Evolutionary conservation across 2,797 vertebrate genomes (phyloP), one percentile per base, ranked within the genome.

Genomic region (Emys orbicularis): DNA sequence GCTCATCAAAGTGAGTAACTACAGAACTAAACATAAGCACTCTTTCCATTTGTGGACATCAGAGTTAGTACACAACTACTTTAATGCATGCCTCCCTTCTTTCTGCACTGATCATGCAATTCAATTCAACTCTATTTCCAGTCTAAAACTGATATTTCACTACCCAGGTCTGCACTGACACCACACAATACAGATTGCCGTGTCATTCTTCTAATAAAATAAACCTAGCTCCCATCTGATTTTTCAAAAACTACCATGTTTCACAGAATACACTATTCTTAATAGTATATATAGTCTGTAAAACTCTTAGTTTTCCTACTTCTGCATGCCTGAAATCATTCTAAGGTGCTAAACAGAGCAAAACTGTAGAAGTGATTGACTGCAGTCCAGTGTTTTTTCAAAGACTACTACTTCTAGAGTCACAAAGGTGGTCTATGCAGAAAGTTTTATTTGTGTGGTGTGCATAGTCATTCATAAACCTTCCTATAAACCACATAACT

Each of bases 161-260:
- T 18, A 10, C 49, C n/a, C 77, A 50, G 49, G 77, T 92, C 31
- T 83, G 90, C 37, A 41, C 10, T 52, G 88, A 96, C 50, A 87
- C 37, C 83, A 84, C 74, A 91, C 86, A 89, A 88, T 95, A 68
- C 37, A 77, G 12, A 87, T 27, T 65, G 6, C 31, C 41, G 3
- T 6, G 41, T 59, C 44, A 79, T 86, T 79, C 59, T 47, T 86
- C 81, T 92, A 82, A 65, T 79, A 50, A 72, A 37, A 31, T 0
- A 79, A 37, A 16, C 10, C 86, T 76, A 8, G 41, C 41, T 87
- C 90, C 77, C 88, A 65, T 83, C 89, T 81, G 61, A 1, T 61
- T 61, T 93, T 93, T 94, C 94, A 88, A 87, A 92, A 83, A 56
- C 88, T 74, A 82, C 47, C 79, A 61, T 29, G 15, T 90, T 79